Evolutionary conservation across 2,888 invertebrate species (phyloP), one percentile per base, ranked within the genome.

Genomic region (Trichacis sp.): DNA sequence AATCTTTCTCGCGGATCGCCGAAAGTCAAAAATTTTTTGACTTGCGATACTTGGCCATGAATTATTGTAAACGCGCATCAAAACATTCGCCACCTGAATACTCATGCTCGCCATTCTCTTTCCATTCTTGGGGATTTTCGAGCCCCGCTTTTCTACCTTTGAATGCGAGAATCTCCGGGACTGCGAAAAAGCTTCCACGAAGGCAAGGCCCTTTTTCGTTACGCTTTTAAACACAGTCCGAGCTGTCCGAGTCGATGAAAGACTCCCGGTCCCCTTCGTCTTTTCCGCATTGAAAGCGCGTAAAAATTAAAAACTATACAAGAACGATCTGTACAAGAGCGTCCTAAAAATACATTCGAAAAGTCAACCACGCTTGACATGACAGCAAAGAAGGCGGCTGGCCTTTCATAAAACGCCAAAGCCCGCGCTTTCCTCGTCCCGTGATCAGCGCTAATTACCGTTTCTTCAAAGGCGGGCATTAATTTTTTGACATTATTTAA

Each of bases 381-480:
- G 29, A 47, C 51, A 46, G 42, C 11, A 14, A 48, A 24, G 46
- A 46, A 24, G 24, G 24, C 46, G 9, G 24, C 24, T n/a, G 24
- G 9, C 6, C 24, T 24, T 11, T 11, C 8, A 15, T 14, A 24
- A 51, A 42, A n/a, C 14, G 50, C 29, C 11, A 51, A 42, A 38
- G 47, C 33, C 17, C 20, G 18, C n/a, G 36, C 51, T 58, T 40
- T 40, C 38, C 45, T 15, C 36, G 57, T 15, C 1, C 30, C 33
- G 42, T 59, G 40, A 60, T 54, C 54, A 30, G 45, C 49, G 50
- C 43, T 54, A 60, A 49, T 60, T 60, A 54, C 43, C 36, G 48
- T 24, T 40, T 33, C 38, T 46, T 46, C 58, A 45, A 36, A 36
- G 18, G 18, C 20, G 36, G 19, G 12, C n/a, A 11, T 24, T 14